A percentile compares a stretch with the other conserved stretches of the same genome.
phyloP scores from a whole-genome alignment of 1,140 invertebrate species.

The Drosophila busckii region DNA sequence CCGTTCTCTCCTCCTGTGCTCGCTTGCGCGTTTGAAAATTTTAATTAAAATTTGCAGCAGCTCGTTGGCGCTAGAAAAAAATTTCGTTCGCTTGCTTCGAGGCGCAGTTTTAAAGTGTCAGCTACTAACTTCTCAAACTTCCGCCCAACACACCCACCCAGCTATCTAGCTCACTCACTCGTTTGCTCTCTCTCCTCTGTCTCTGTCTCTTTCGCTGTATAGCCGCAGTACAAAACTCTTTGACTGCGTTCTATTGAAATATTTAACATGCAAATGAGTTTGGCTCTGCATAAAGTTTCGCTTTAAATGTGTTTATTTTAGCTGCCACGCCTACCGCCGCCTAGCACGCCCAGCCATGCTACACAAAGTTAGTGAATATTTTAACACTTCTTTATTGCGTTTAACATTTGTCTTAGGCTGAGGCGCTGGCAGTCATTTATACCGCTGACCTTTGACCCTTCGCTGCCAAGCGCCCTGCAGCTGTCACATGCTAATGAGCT shows the following conservation, averaged over 20 bases:
- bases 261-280: slow-evolving; percentile 77
- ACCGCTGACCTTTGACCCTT: background rate
- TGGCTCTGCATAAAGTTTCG: slow-evolving; percentile 74
- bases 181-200: background rate
- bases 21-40: slow-evolving; percentile 56
- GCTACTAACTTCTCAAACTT: no score
- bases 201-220: background rate
- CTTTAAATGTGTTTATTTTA: slow-evolving; percentile 77
- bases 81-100: slow-evolving; percentile 35
- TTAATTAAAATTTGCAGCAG: slow-evolving; percentile 69
- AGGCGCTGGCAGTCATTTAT: slow-evolving; percentile 7
- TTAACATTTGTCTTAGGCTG: slow-evolving; percentile 72
- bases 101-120: slow-evolving; percentile 60
- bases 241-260: slow-evolving; percentile 56
- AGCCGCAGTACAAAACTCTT: no score
- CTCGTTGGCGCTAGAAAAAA: slow-evolving; percentile 32
- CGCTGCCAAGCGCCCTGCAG: background rate
- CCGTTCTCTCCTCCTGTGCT: no score
- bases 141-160: slow-evolving; percentile 58
- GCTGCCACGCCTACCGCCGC: slow-evolving; percentile 51
- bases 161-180: slow-evolving; percentile 4
- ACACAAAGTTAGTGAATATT: slow-evolving; percentile 77
- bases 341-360: background rate
- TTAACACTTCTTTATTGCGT: slow-evolving; percentile 73
- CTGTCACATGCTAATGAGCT: slow-evolving; percentile 45